Evolutionary conservation across 2,113 vertebrate species (phyloP).

Genomic region (Regulus satrapa): DNA sequence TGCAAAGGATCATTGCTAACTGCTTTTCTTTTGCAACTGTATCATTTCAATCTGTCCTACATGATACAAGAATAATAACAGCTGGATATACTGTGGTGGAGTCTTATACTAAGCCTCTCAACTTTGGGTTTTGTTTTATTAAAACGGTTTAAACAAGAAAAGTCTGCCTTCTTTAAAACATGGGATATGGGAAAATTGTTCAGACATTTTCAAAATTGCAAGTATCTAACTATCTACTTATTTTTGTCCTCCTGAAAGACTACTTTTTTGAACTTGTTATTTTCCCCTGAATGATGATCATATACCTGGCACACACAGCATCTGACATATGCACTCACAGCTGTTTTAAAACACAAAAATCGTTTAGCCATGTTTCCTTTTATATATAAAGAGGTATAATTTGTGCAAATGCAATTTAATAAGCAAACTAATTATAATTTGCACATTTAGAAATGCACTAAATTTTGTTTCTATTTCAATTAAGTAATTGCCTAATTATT

Average conservation of each 20-base stretch:
- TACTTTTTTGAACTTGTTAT: not conserved
- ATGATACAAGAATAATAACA: not conserved
- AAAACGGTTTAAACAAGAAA: not conserved
- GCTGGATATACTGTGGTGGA: not conserved
- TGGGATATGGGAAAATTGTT: not conserved
- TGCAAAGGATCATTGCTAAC: not conserved
- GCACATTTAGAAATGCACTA: conserved; percentile 15
- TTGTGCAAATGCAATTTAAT: conserved; percentile 45
- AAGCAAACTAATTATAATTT: conserved; percentile 45
- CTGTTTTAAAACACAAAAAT: conserved; percentile 5
- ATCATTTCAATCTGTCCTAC: not conserved
- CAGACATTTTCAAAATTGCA: not conserved
- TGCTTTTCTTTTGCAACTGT: not conserved
- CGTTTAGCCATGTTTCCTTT: not conserved
- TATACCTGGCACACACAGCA: not conserved
- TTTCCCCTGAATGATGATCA: not conserved
- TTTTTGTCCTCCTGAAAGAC: not conserved
- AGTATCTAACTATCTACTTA: not conserved
- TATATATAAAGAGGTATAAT: conserved; percentile 30
- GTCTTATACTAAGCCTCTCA: not conserved
- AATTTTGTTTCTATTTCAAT: conserved; percentile 54
- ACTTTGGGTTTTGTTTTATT: not conserved
- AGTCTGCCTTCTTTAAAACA: not conserved
- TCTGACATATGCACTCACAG: not conserved
- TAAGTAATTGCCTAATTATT: conserved; percentile 37